phyloP scores from a whole-genome alignment of 2,888 invertebrate genomes.

The Agrilus mali region DNA sequence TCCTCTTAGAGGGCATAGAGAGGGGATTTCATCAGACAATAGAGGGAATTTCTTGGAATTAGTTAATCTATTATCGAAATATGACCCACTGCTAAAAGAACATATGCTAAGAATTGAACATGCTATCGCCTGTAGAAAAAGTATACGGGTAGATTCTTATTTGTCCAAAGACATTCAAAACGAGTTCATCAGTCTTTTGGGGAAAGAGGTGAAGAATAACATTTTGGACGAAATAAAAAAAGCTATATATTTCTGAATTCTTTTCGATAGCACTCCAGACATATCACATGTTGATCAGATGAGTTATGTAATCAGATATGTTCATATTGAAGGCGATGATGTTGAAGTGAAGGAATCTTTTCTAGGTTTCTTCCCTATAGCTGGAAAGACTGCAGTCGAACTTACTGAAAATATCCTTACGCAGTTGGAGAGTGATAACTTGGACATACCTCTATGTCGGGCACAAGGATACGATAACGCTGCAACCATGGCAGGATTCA shows the following conservation, averaged over 20 bases:
- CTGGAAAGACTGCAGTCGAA: conserved; percentile 6
- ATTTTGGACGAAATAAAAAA: conserved; percentile 9
- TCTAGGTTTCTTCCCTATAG: conserved; percentile 6
- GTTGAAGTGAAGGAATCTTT: conserved; percentile 9
- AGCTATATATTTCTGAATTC: conserved; percentile 10
- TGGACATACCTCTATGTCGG: conserved; percentile 6
- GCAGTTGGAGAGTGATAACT: conserved; percentile 6
- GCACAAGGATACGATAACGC: conserved; percentile 6
- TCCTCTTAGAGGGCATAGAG: conserved; percentile 9
- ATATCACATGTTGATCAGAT: conserved; percentile 7
- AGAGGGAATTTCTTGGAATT: conserved; percentile 9
- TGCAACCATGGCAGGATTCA: conserved; percentile 6
- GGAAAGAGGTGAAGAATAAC: conserved; percentile 4
- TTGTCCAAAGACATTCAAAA: conserved; percentile 9
- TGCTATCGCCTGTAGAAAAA: too few relatives aligned
- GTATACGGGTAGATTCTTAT: conserved; percentile 2
- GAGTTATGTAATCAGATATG: conserved; percentile 9
- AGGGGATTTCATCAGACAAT: conserved; percentile 4
- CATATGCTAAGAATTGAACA: conserved; percentile 4
- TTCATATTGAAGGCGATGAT: conserved; percentile 6
- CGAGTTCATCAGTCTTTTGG: conserved; percentile 6
- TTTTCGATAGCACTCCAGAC: conserved; percentile 10
- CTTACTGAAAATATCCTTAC: conserved; percentile 3
- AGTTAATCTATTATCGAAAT: conserved; percentile 8
- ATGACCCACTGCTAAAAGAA: conserved; percentile 9